A percentile compares a stretch with the other conserved stretches of the same genome.
These are phyloP conservation scores for Geodia barretti DNA, from an alignment of 37 sponge, comb jelly and placozoan genomes.

Conservation along the genomic window DNA sequence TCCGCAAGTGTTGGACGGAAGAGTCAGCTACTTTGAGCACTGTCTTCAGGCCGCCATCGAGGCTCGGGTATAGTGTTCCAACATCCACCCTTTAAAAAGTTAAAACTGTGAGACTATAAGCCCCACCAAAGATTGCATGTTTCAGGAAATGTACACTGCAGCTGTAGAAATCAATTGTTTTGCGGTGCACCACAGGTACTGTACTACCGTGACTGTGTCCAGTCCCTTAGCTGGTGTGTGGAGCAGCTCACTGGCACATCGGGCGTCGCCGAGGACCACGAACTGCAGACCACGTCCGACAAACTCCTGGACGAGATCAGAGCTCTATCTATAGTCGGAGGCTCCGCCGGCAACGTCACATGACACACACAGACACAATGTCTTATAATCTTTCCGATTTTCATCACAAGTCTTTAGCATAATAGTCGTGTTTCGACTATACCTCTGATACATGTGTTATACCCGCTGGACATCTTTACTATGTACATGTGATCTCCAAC, in stretches of 20 bases:
- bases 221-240: slow-evolving; percentile 1
- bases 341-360: not conserved
- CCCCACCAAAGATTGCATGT: too few relatives aligned
- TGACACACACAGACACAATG: not conserved
- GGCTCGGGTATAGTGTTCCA: slow-evolving; percentile 35
- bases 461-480: not conserved
- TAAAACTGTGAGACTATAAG: too few relatives aligned
- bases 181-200: slow-evolving; percentile 59
- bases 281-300: slow-evolving; percentile 12
- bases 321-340: slow-evolving; percentile 51
- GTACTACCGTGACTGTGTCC: slow-evolving; percentile 47
- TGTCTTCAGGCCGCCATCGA: slow-evolving; percentile 60
- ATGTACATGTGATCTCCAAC: not conserved
- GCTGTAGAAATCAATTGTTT: too few relatives aligned
- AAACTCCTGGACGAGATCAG: slow-evolving; percentile 35
- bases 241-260: not conserved
- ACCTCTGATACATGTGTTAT: not conserved
- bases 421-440: not conserved
- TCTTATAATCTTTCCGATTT: not conserved
- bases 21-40: slow-evolving; percentile 58
- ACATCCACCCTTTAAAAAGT: too few relatives aligned
- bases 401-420: too few relatives aligned
- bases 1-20: slow-evolving; percentile 58
- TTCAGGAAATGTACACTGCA: too few relatives aligned
- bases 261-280: not conserved